These are phyloP conservation scores for Ormia ochracea DNA, from an alignment of 2,888 invertebrate species.

Conservation along the genomic window DNA sequence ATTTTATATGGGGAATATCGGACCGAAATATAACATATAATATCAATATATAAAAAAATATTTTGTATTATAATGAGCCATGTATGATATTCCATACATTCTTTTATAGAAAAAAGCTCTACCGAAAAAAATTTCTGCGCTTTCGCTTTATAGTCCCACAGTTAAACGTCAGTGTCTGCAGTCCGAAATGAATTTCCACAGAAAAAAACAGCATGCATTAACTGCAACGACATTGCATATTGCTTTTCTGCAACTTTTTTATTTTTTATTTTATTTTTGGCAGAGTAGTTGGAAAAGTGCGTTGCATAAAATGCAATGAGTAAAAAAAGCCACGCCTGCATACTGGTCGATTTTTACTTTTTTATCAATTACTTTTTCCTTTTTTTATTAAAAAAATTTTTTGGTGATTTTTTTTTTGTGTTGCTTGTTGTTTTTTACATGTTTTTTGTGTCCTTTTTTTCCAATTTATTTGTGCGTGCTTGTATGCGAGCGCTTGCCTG, in stretches of 20 bases:
- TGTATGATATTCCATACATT: no score
- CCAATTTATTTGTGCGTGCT: constrained; percentile 49
- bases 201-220: constrained; percentile 42
- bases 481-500: neutral
- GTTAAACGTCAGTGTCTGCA: constrained; percentile 42
- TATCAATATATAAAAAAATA: no score
- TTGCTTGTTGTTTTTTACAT: constrained; percentile 43
- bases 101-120: no score
- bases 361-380: no score
- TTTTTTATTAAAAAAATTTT: constrained; percentile 32
- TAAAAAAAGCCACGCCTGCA: constrained; percentile 75
- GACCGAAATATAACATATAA: no score
- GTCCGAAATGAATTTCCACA: constrained; percentile 35
- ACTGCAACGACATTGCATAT: constrained; percentile 59
- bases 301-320: constrained; percentile 68
- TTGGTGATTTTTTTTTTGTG: constrained; percentile 50
- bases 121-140: no score
- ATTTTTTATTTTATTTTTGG: constrained; percentile 5
- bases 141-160: neutral
- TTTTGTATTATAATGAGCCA: no score
- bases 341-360: constrained; percentile 51
- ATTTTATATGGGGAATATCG: no score
- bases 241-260: constrained; percentile 1
- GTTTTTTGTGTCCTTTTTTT: constrained; percentile 54
- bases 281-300: constrained; percentile 56